Percentiles rank a stretch among this genome's conserved stretches.
phyloP scores from a whole-genome alignment of 1,140 invertebrate species.

The Aphis gossypii region DNA sequence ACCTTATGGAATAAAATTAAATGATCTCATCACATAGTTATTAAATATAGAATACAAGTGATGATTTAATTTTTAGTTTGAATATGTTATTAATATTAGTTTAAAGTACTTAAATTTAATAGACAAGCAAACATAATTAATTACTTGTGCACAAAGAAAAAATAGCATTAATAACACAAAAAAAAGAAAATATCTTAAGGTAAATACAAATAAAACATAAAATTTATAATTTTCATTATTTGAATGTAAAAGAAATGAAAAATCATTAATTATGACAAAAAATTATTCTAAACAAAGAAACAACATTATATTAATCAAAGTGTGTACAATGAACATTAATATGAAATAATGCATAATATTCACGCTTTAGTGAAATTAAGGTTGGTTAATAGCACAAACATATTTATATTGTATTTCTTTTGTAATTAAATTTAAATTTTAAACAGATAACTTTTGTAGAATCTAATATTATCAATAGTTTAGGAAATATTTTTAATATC shows the following conservation, averaged over 20 bases:
- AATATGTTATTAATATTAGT: not conserved
- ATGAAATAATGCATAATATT: not conserved
- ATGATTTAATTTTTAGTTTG: not conserved
- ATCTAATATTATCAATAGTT: not conserved
- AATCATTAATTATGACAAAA: not conserved
- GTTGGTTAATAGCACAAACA: not conserved
- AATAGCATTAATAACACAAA: not conserved
- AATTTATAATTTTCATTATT: not conserved
- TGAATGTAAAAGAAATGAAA: not conserved
- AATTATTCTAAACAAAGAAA: not conserved
- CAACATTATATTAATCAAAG: not conserved
- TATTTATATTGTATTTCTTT: not conserved
- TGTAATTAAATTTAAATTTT: not conserved
- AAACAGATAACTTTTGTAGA: not conserved
- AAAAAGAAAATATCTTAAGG: not conserved
- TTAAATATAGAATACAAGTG: not conserved
- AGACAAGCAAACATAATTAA: not conserved
- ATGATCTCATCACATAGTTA: too few species aligned
- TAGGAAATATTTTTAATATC: not conserved
- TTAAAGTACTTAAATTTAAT: not conserved
- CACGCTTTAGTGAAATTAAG: not conserved
- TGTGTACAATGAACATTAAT: not conserved
- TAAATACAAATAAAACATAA: not conserved
- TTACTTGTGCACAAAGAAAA: not conserved
- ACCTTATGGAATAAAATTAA: too few species aligned